These are phyloP conservation scores for Pseudotriccus pelzelni DNA, from an alignment of 2,797 vertebrate genomes.

Conservation along the genomic window DNA sequence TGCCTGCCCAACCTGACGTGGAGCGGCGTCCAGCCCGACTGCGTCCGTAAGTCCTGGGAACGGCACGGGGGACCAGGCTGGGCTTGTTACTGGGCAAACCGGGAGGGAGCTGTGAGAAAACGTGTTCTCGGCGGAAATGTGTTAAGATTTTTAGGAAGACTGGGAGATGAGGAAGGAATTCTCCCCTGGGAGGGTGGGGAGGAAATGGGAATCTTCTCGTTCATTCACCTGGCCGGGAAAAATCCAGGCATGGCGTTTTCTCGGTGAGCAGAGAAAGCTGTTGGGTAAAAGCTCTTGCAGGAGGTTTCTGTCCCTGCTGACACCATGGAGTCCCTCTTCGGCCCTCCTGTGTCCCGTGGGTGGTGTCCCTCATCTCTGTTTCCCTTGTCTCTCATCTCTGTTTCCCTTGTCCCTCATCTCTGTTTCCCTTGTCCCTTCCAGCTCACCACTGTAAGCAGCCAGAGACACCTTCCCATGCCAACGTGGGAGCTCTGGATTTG, in stretches of 20 bases:
- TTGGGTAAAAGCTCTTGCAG: background rate
- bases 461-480: slow-evolving; percentile 90
- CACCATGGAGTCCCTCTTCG: rapidly evolving
- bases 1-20: slow-evolving; percentile 97
- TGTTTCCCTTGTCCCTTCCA: slow-evolving; percentile 38
- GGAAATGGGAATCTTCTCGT: background rate
- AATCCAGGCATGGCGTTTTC: background rate
- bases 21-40: slow-evolving; percentile 93
- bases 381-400: background rate
- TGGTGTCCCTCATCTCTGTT: background rate
- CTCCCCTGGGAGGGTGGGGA: background rate
- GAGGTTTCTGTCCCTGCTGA: background rate
- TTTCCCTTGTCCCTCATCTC: background rate
- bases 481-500: slow-evolving; percentile 92
- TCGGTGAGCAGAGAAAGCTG: background rate
- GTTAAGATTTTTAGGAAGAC: rapidly evolving
- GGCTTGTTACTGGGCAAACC: rapidly evolving
- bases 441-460: slow-evolving; percentile 97
- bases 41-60: slow-evolving; percentile 83
- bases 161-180: background rate
- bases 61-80: background rate
- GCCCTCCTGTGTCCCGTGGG: rapidly evolving
- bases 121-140: rapidly evolving
- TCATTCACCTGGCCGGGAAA: background rate
- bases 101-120: background rate